Evolutionary conservation across 2,797 vertebrate species (phyloP), one percentile per base, ranked within the genome.

Genomic region (Pangasius macronema): DNA sequence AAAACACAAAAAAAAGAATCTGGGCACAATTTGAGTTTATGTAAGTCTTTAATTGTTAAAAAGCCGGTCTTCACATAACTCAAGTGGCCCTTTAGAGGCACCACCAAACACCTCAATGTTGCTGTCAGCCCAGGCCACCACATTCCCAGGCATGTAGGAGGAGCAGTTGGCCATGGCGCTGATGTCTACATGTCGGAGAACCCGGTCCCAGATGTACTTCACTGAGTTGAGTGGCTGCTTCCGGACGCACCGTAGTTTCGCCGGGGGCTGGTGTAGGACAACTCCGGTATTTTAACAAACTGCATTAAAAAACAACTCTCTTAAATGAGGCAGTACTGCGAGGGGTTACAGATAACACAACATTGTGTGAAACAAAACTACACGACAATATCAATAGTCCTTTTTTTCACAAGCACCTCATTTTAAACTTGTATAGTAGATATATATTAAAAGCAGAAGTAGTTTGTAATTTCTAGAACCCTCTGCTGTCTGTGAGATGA

Each of bases 121-220:
- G 94, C 94, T 96, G n/a, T 97, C 97, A 0, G 96, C 94, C 99
- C 99, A 99, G 68, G 98, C 96, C 91, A 99, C 94, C 89, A 99
- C 94, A 89, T 99, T 99, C 83, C 98, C 99, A 0, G 98, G 96
- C 91, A 97, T 94, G 93, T 98, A 98, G 0, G 95, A 93, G 27
- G 97, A 98, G 92, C 99, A 99, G 96, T 99, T 99, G 87, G 98
- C 97, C 86, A 99, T 97, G 83, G 94, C 96, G 91, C 95, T 94
- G 91, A 99, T 97, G 89, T 99, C 98, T 2, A 94, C 94, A 0
- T 96, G 93, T 57, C 96, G 97, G 80, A 99, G 96, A 82, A 99
- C 95, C 0, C 98, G 97, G 93, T 99, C 98, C 98, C 99, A 99
- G 89, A 99, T 96, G 94, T n/a, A n/a, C n/a, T n/a, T n/a, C n/a